A percentile compares a stretch with the other conserved stretches of the same genome.
These are phyloP conservation scores for Paradisaea rubra DNA, from an alignment of 2,113 vertebrate genomes.

Conservation along the genomic window DNA sequence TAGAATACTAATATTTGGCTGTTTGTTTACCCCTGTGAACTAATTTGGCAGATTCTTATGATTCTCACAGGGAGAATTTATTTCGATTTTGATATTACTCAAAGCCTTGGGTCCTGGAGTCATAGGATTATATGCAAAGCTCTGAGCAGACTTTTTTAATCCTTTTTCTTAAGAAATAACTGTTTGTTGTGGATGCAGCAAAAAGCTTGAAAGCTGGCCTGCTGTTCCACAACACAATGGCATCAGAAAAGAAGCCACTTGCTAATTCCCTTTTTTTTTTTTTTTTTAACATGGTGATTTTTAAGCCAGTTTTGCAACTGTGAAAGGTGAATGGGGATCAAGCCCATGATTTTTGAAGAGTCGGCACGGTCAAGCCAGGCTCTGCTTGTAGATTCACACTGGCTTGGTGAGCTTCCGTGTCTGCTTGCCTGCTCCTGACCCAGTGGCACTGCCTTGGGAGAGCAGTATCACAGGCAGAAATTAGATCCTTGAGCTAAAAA, in stretches of 20 bases:
- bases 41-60: constrained; percentile 59
- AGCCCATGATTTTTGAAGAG: constrained; percentile 22
- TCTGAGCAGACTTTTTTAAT: constrained; percentile 59
- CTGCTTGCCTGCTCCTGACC: background rate
- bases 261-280: background rate
- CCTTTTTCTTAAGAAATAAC: constrained; percentile 59
- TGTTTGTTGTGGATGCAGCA: constrained; percentile 46
- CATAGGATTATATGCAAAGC: constrained; percentile 61
- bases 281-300: constrained; percentile 37
- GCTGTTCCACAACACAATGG: constrained; percentile 48
- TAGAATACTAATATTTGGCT: constrained; percentile 65
- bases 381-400: background rate
- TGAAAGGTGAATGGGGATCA: constrained; percentile 37
- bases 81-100: constrained; percentile 65
- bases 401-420: background rate
- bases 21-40: constrained; percentile 65
- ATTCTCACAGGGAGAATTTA: constrained; percentile 64
- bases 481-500: background rate
- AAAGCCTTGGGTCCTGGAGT: constrained; percentile 58
- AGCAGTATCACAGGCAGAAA: background rate
- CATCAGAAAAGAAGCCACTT: constrained; percentile 36
- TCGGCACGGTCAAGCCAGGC: background rate
- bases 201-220: constrained; percentile 52
- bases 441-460: background rate
- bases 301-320: constrained; percentile 36